Base-by-base conservation (phyloP, 2,113 vertebrate species). In the Pseudopipra pipra region DNA sequence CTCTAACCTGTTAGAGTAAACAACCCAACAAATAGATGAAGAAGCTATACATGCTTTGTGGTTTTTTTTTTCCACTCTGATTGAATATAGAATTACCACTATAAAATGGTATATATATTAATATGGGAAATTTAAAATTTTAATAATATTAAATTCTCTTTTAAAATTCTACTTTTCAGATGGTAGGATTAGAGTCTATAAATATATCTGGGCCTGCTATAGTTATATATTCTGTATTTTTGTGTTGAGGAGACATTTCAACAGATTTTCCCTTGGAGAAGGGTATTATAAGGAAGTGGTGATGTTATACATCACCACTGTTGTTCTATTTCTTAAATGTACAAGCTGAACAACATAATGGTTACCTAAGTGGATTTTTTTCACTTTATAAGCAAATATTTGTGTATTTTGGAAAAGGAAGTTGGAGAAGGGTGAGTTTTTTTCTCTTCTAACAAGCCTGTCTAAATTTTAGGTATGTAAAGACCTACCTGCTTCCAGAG, bases 401-500 rank as follows among this genome's bases (percentile, higher is more conserved):
- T 62, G 4, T 52, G 28, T 52, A 19, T 74, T 80, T 83, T 78
- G 20, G 22, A 77, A 82, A 19, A 43, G 21, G 10, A 55, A 68
- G n/a, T 31, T 59, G 15, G 37, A 79, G 72, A n/a, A n/a, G 8
- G 8, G 3, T 46, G 24, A 39, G 3, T 2, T 9, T 33, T 33
- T 66, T 83, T 15, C 17, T 25, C 11, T 72, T 91, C 76, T 97
- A 58, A 97, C 30, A 46, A 88, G 11, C 14, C 28, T 95, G 20
- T 95, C 58, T 76, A 85, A 46, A 95, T 96, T 97, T 96, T 81
- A 99, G 99, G 63, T 99, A 99, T 82, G 98, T 99, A 37, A 99
- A 99, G 97, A 98, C 98, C 94, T 99, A 99, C 93, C 96, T 99
- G 84, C 97, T 99, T 90, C 99, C 99, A 89, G 99, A 99, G 79